phyloP scores from a whole-genome alignment of 2,113 vertebrate species.

The Heptranchias perlo region DNA sequence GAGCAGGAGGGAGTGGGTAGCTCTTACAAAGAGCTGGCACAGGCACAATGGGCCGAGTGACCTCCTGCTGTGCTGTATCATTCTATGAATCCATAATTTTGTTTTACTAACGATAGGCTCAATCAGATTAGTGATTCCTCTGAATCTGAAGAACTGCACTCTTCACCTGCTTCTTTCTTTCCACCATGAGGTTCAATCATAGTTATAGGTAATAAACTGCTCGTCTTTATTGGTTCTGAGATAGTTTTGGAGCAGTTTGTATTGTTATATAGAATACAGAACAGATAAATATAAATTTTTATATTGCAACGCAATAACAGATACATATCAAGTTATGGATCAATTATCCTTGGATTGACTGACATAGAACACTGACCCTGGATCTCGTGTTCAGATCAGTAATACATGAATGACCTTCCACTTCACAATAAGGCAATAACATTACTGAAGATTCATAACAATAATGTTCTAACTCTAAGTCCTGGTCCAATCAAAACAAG shows the following conservation, averaged over 20 bases:
- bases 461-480: not conserved
- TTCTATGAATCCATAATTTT: too few species aligned
- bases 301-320: not conserved
- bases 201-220: not conserved
- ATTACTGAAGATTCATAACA: not conserved
- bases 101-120: not conserved
- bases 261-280: not conserved
- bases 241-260: not conserved
- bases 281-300: not conserved
- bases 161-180: not conserved
- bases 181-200: not conserved
- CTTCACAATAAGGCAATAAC: not conserved
- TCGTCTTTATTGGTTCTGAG: not conserved
- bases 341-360: not conserved
- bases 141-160: too few species aligned
- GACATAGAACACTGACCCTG: constrained; percentile 14
- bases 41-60: too few species aligned
- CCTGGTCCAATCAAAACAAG: not conserved
- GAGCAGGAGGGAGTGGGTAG: too few species aligned
- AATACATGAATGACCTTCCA: not conserved
- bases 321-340: not conserved
- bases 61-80: too few species aligned
- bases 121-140: not conserved
- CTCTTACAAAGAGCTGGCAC: too few species aligned
- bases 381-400: not conserved